phyloP scores from a whole-genome alignment of 2,113 vertebrate genomes.

The Tricholaema leucomelas region DNA sequence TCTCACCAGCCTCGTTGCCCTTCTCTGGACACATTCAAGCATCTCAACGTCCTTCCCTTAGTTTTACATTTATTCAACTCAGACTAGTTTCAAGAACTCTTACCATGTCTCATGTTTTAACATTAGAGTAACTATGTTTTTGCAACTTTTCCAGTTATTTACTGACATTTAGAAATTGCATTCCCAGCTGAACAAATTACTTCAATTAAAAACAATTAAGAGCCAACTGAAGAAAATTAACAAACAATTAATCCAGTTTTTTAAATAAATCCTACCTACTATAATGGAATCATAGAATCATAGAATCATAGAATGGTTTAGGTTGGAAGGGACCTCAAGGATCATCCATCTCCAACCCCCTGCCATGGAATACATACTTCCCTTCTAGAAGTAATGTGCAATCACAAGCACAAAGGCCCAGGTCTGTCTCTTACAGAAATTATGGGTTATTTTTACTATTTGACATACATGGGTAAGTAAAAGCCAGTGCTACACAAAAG shows the following conservation, averaged over 20 bases:
- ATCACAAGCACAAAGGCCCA: background rate
- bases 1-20: too few species aligned
- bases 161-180: background rate
- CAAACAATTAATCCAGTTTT: background rate
- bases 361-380: background rate
- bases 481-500: background rate
- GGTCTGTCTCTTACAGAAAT: background rate
- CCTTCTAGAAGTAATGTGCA: background rate
- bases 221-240: background rate
- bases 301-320: too few species aligned
- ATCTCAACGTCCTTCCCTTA: rapidly evolving
- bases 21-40: too few species aligned
- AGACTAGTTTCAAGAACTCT: background rate
- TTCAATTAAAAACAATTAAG: background rate
- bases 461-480: background rate
- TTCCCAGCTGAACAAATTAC: background rate
- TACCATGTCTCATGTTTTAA: background rate
- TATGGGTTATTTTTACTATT: background rate
- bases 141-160: background rate
- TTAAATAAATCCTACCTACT: background rate
- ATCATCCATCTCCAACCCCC: too few species aligned
- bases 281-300: background rate
- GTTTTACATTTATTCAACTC: background rate
- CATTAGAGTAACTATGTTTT: background rate
- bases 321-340: too few species aligned